Conservation (phyloP, 2,797 vertebrate genomes). For the Pantherophis vulpinus region DNA sequence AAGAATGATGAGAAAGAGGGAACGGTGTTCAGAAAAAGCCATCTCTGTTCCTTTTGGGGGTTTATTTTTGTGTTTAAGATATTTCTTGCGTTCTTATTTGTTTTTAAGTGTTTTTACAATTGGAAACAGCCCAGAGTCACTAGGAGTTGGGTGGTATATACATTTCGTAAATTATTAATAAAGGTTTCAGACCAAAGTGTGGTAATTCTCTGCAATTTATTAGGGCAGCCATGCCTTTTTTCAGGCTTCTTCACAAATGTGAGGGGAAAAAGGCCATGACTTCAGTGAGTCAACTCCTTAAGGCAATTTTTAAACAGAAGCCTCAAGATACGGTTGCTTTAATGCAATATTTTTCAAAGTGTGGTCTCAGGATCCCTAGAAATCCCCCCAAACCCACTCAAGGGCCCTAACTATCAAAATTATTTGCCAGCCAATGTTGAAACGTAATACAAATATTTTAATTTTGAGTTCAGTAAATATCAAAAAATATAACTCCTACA, state of each 20-base stretch:
- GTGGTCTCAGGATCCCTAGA: neutral
- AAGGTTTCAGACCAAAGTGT: neutral
- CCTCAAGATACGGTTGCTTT: neutral
- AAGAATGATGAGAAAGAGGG: neutral
- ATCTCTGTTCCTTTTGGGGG: neutral
- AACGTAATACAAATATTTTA: neutral
- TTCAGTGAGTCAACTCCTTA: neutral
- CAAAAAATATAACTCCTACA: neutral
- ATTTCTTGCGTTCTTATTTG: neutral
- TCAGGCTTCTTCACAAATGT: neutral
- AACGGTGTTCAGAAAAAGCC: neutral
- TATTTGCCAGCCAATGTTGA: neutral
- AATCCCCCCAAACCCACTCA: neutral
- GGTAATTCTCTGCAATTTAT: neutral
- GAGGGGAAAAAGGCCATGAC: fast-evolving
- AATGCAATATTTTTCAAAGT: neutral
- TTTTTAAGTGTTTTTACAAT: neutral
- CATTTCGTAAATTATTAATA: neutral
- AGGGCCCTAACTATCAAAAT: neutral
- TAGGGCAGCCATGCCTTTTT: neutral
- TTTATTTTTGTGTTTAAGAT: neutral
- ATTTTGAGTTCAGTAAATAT: neutral
- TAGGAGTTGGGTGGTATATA: neutral
- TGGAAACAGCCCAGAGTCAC: neutral
- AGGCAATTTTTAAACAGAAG: neutral